Evolutionary conservation across 37 sponge, comb jelly and placozoan genomes (phyloP).

Genomic region (Haliclona indistincta): DNA sequence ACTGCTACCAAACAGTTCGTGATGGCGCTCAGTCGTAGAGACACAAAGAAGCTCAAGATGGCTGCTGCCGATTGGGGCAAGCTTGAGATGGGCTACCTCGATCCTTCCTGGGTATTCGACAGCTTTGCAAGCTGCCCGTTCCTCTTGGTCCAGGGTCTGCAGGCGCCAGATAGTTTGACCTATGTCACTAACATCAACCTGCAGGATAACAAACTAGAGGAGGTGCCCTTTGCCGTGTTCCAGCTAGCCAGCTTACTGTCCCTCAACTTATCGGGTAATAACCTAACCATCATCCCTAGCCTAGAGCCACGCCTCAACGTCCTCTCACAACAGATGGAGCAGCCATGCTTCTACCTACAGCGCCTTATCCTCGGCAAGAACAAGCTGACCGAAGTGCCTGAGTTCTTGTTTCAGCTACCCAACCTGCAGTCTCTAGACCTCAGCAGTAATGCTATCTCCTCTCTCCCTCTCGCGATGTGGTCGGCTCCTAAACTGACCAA

Average conservation of each 20-base stretch:
- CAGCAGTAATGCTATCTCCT: slow-evolving; percentile 45
- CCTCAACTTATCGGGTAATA: slow-evolving; percentile 43
- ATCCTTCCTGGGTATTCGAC: slow-evolving; percentile 39
- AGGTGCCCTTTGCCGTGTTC: slow-evolving; percentile 62
- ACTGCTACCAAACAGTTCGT: slow-evolving; percentile 8
- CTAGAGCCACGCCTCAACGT: neutral
- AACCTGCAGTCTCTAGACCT: slow-evolving; percentile 43
- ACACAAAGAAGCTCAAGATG: slow-evolving; percentile 16
- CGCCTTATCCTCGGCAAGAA: slow-evolving; percentile 47
- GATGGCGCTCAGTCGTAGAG: neutral
- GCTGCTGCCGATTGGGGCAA: slow-evolving; percentile 29
- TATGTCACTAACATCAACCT: slow-evolving; percentile 61
- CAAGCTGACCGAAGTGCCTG: slow-evolving; percentile 23
- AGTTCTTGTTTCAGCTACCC: slow-evolving; percentile 72
- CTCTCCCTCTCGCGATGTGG: slow-evolving; percentile 73
- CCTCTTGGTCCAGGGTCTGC: slow-evolving; percentile 16
- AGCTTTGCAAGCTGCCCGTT: slow-evolving; percentile 11
- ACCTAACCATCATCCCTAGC: slow-evolving; percentile 43
- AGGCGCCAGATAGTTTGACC: neutral
- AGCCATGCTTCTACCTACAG: slow-evolving; percentile 37
- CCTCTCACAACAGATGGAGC: neutral
- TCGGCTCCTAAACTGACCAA: slow-evolving; percentile 63
- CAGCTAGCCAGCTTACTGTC: slow-evolving; percentile 47
- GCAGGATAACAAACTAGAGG: slow-evolving; percentile 25
- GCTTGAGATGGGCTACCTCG: slow-evolving; percentile 15